Evolutionary conservation across 2,797 vertebrate genomes (phyloP).

Genomic region (Geotrypetes seraphini): DNA sequence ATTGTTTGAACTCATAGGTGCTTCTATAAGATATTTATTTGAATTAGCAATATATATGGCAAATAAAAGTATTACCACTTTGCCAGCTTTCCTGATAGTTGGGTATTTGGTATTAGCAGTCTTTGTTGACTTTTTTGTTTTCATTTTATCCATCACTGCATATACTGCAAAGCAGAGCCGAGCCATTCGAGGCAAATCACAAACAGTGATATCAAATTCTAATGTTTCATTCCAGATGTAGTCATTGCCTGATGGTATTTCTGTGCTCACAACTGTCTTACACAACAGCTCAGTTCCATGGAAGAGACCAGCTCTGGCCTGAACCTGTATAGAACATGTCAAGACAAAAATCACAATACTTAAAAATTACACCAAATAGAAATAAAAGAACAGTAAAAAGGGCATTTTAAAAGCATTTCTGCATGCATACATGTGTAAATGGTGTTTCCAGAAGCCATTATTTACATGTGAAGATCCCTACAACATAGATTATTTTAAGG

Average conservation of each 20-base stretch:
- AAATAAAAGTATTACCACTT: conserved; percentile 58
- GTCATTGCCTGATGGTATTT: conserved; percentile 80
- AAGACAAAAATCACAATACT: not conserved
- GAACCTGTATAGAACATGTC: conserved; percentile 58
- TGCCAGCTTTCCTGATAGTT: conserved; percentile 84
- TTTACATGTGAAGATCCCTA: no score
- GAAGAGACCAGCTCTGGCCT: conserved; percentile 91
- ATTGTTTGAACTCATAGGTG: no score
- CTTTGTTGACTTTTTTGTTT: conserved; percentile 88
- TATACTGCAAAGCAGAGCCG: conserved; percentile 93
- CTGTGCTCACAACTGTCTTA: conserved; percentile 80
- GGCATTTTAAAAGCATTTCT: not conserved
- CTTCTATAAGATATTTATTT: no score
- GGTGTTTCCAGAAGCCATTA: not conserved
- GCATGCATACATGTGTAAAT: not conserved
- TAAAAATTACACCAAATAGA: not conserved
- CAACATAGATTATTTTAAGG: no score
- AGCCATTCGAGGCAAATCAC: conserved; percentile 91
- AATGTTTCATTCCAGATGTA: conserved; percentile 78
- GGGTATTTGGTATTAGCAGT: conserved; percentile 83
- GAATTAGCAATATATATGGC: not conserved
- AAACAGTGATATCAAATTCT: conserved; percentile 85
- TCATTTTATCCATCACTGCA: conserved; percentile 89
- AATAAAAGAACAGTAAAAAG: not conserved
- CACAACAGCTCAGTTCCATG: conserved; percentile 92